Evolutionary conservation across 2,113 vertebrate genomes (phyloP).

Genomic region (Carassius carassius): DNA sequence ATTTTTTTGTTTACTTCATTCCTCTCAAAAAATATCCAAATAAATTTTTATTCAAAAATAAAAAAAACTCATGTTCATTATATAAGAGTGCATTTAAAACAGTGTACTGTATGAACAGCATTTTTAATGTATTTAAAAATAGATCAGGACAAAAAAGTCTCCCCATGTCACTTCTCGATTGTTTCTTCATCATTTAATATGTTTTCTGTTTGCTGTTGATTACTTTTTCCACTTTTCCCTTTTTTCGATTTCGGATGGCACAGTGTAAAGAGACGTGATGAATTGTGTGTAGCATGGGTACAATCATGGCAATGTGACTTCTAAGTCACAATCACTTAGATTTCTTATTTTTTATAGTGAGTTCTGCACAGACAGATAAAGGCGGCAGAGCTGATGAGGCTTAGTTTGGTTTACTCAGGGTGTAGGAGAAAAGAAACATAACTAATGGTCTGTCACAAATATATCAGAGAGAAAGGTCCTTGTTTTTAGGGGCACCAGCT

Average conservation of each 20-base stretch:
- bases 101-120: not conserved
- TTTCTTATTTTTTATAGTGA: not conserved
- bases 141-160: not conserved
- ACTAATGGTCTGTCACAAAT: slow-evolving; percentile 79
- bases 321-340: not conserved
- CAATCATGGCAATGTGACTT: not conserved
- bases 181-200: not conserved
- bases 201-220: not conserved
- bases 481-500: slow-evolving; percentile 55
- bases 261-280: not conserved
- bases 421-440: slow-evolving; percentile 72
- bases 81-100: no score
- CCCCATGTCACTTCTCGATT: not conserved
- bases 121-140: not conserved
- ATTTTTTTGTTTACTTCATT: no score
- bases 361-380: slow-evolving; percentile 4
- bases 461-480: slow-evolving; percentile 73
- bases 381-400: slow-evolving; percentile 63
- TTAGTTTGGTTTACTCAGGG: slow-evolving; percentile 40
- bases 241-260: not conserved
- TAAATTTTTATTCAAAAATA: no score
- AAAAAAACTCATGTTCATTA: no score
- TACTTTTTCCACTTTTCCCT: not conserved
- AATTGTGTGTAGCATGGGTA: not conserved
- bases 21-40: no score